These are phyloP conservation scores for Macrobrachium rosenbergii DNA, from an alignment of 1,140 invertebrate species.

Conservation along the genomic window DNA sequence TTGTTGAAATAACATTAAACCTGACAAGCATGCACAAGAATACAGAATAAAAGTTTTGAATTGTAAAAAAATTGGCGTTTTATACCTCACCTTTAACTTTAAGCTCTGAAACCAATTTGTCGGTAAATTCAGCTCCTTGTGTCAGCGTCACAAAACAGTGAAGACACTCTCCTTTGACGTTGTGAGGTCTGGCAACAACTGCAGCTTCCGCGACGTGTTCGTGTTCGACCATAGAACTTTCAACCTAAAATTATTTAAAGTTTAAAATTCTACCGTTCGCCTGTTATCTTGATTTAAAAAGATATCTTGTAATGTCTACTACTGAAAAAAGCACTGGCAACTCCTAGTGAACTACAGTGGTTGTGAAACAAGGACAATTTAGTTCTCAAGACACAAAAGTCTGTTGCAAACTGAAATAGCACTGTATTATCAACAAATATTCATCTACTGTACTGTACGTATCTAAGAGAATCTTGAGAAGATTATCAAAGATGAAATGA, in stretches of 20 bases:
- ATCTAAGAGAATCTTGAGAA: too few relatives aligned
- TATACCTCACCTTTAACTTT: constrained; percentile 57
- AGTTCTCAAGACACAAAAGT: too few relatives aligned
- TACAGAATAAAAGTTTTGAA: too few relatives aligned
- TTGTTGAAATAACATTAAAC: too few relatives aligned
- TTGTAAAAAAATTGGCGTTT: too few relatives aligned
- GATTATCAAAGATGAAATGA: too few relatives aligned
- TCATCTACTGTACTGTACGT: too few relatives aligned
- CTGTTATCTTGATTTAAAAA: neutral
- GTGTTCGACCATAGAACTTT: constrained; percentile 91
- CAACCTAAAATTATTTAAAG: constrained; percentile 74
- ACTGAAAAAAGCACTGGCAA: neutral
- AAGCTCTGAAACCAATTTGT: constrained; percentile 80
- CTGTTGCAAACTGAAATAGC: too few relatives aligned
- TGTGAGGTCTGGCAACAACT: constrained; percentile 93
- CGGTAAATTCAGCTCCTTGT: constrained; percentile 80
- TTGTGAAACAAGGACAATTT: too few relatives aligned
- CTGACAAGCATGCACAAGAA: too few relatives aligned
- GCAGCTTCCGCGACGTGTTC: constrained; percentile 90
- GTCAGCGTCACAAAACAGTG: constrained; percentile 96
- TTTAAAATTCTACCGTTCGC: neutral
- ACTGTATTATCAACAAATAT: too few relatives aligned
- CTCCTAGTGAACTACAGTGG: too few relatives aligned
- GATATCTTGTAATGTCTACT: neutral
- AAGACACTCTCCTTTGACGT: constrained; percentile 94